phyloP scores from a whole-genome alignment of 2,797 vertebrate genomes.

The Intellagama lesueurii region DNA sequence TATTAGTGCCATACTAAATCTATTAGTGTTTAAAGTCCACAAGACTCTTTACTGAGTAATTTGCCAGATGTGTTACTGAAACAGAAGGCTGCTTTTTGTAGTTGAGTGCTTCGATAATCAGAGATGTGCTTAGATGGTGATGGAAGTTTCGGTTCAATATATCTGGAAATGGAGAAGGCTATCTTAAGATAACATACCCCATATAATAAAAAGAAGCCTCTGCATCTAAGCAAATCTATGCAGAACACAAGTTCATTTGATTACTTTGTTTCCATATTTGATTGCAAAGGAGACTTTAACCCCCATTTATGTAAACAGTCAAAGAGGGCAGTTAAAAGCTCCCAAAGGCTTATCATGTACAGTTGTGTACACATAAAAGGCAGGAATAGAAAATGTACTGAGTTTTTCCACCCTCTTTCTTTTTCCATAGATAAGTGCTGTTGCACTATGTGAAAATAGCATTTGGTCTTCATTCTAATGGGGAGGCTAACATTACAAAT shows the following conservation, averaged over 20 bases:
- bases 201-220: background rate
- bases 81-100: too few species aligned
- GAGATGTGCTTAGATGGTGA: too few species aligned
- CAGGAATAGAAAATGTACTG: background rate
- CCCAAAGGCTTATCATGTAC: background rate
- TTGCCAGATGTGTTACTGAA: too few species aligned
- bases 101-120: too few species aligned
- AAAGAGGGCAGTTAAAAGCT: background rate
- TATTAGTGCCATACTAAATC: too few species aligned
- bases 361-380: background rate
- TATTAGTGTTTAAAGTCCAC: too few species aligned
- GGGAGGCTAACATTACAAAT: background rate
- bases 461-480: slow-evolving; percentile 23
- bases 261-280: slow-evolving; percentile 32
- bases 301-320: slow-evolving; percentile 12
- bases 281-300: slow-evolving; percentile 27
- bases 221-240: background rate
- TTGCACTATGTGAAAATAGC: slow-evolving; percentile 21
- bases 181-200: background rate
- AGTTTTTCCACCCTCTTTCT: background rate
- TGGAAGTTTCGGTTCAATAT: too few species aligned
- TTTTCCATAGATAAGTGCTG: slow-evolving; percentile 1
- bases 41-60: too few species aligned
- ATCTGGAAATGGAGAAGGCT: too few species aligned
- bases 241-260: background rate